phyloP scores from a whole-genome alignment of 2,888 invertebrate genomes.

The Tipula vernalis region DNA sequence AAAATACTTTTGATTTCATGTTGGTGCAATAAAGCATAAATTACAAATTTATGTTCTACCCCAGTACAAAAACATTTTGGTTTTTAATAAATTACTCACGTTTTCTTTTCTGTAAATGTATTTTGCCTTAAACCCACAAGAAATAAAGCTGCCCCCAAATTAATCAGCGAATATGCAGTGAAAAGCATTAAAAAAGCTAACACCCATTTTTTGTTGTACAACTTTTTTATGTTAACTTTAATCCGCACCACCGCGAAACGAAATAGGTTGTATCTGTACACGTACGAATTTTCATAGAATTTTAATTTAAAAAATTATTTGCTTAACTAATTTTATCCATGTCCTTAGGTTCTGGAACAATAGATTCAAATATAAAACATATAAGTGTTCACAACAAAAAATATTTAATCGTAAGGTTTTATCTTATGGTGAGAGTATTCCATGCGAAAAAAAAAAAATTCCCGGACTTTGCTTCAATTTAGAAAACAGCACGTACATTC shows the following conservation, averaged over 20 bases:
- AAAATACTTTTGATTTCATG: not conserved
- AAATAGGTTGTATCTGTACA: not conserved
- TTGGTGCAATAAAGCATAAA: no score
- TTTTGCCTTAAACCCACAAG: not conserved
- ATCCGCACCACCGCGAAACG: not conserved
- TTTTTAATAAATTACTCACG: not conserved
- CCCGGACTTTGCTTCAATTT: not conserved
- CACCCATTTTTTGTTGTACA: not conserved
- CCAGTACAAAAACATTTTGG: not conserved
- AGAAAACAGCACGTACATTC: not conserved
- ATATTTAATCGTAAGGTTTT: not conserved
- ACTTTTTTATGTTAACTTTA: not conserved
- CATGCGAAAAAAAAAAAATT: not conserved
- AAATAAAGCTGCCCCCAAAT: not conserved
- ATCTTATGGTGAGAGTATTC: not conserved
- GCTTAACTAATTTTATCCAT: not conserved
- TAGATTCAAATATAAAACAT: not conserved
- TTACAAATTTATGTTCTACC: not conserved
- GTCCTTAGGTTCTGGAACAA: not conserved
- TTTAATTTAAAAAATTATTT: not conserved
- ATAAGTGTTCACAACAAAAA: not conserved
- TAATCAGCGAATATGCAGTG: not conserved
- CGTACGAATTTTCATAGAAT: not conserved
- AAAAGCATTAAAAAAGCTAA: not conserved
- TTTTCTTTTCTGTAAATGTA: not conserved